These are phyloP conservation scores for Callopanchax toddi DNA, from an alignment of 2,113 vertebrate genomes.

Conservation along the genomic window DNA sequence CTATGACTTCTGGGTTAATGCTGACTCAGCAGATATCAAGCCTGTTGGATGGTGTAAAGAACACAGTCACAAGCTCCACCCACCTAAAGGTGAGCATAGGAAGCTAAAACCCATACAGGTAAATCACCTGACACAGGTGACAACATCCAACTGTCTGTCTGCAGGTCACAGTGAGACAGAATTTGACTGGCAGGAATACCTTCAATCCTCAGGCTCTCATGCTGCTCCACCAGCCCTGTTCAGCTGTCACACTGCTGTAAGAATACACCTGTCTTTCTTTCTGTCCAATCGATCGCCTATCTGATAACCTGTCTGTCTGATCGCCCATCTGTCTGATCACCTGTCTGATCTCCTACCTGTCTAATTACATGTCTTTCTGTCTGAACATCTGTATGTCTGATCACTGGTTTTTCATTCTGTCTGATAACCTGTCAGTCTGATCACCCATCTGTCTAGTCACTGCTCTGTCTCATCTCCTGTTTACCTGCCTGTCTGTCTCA, in stretches of 20 bases:
- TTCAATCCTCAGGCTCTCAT: constrained; percentile 65
- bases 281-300: too few species aligned
- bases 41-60: constrained; percentile 76
- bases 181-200: constrained; percentile 77
- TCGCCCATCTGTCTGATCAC: not conserved
- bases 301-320: not conserved
- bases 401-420: not conserved
- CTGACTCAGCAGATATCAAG: constrained; percentile 74
- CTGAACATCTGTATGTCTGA: constrained; percentile 21
- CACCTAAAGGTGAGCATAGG: constrained; percentile 76
- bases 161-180: constrained; percentile 72
- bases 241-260: constrained; percentile 33
- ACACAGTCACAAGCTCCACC: constrained; percentile 76
- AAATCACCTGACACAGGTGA: not conserved
- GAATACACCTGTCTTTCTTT: not conserved
- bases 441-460: not conserved
- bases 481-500: not conserved
- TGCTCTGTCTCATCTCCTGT: accelerated
- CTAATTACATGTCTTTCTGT: not conserved
- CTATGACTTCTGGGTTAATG: constrained; percentile 84
- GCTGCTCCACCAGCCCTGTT: constrained; percentile 73
- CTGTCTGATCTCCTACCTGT: accelerated
- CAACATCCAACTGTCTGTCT: constrained; percentile 5
- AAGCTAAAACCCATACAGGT: not conserved
- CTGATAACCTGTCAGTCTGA: not conserved